These are phyloP conservation scores for Aethes cnicana DNA, from an alignment of 2,888 invertebrate species.

Conservation along the genomic window DNA sequence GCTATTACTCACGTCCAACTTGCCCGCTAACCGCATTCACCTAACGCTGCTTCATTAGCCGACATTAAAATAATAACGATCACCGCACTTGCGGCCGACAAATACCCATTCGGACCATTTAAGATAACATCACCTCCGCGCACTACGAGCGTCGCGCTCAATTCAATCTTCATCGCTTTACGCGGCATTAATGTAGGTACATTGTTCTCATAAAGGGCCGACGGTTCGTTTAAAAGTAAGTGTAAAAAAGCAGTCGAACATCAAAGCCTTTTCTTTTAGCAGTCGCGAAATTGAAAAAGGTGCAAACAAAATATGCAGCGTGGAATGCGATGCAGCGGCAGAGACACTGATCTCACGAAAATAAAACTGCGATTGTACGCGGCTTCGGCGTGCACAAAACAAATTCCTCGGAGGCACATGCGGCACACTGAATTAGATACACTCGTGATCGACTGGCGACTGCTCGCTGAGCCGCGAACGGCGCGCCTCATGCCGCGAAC, in stretches of 20 bases:
- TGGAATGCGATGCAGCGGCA: slow-evolving; percentile 61
- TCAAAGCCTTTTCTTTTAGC: slow-evolving; percentile 54
- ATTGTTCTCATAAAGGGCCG: slow-evolving; percentile 34
- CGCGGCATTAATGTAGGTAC: slow-evolving; percentile 22
- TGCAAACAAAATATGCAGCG: slow-evolving; percentile 59
- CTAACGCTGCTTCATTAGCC: slow-evolving; percentile 61
- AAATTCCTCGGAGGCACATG: slow-evolving; percentile 74
- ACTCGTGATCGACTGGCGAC: slow-evolving; percentile 68
- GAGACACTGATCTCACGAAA: slow-evolving; percentile 67
- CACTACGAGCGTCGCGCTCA: slow-evolving; percentile 36
- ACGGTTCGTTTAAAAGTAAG: slow-evolving; percentile 24
- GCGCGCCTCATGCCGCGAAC: slow-evolving; percentile 38
- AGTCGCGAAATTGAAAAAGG: slow-evolving; percentile 52
- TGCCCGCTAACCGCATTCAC: slow-evolving; percentile 59
- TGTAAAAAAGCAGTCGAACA: slow-evolving; percentile 40
- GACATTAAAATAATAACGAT: slow-evolving; percentile 66
- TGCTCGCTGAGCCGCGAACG: slow-evolving; percentile 60
- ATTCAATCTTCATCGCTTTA: slow-evolving; percentile 36
- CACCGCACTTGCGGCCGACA: slow-evolving; percentile 45
- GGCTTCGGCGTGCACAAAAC: slow-evolving; percentile 70
- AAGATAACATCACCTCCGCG: slow-evolving; percentile 37
- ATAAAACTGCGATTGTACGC: slow-evolving; percentile 70
- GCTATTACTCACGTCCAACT: slow-evolving; percentile 61
- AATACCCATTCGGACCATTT: slow-evolving; percentile 42
- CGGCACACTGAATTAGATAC: slow-evolving; percentile 76